These are phyloP conservation scores for Hippoglossus stenolepis DNA, from an alignment of 2,113 vertebrate species.

Conservation along the genomic window DNA sequence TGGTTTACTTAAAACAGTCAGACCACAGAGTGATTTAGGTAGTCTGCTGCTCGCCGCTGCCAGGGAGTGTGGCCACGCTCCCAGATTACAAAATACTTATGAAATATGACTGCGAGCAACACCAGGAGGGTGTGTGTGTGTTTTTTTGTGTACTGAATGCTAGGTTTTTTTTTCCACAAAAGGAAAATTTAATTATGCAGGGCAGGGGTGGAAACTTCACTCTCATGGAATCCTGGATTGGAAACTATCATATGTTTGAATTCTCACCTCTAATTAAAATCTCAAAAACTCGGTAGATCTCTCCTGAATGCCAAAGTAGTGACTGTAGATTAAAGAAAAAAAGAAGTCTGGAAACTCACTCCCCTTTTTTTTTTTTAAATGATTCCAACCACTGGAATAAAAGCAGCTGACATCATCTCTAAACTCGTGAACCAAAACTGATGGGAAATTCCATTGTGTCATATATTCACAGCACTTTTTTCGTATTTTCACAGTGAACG, in stretches of 20 bases:
- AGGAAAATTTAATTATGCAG: slow-evolving; percentile 31
- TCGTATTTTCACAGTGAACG: slow-evolving; percentile 43
- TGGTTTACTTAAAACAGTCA: slow-evolving; percentile 68
- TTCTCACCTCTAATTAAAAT: slow-evolving; percentile 72
- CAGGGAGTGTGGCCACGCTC: slow-evolving; percentile 60
- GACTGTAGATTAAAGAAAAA: slow-evolving; percentile 17
- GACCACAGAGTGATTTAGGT: slow-evolving; percentile 69
- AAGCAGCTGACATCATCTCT: slow-evolving; percentile 77
- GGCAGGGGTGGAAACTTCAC: slow-evolving; percentile 56
- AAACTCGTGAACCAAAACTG: slow-evolving; percentile 61
- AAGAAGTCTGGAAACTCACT: slow-evolving; percentile 73
- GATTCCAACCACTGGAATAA: slow-evolving; percentile 78
- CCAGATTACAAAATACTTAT: slow-evolving; percentile 67
- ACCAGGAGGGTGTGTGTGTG: slow-evolving; percentile 29
- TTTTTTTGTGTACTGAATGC: slow-evolving; percentile 31
- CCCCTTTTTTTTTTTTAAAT: slow-evolving; percentile 65
- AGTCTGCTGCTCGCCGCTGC: slow-evolving; percentile 54
- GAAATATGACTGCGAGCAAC: slow-evolving; percentile 63
- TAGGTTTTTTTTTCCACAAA: slow-evolving; percentile 55
- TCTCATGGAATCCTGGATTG: slow-evolving; percentile 33
- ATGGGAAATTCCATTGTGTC: slow-evolving; percentile 80
- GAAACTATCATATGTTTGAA: slow-evolving; percentile 64
- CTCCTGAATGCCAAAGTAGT: slow-evolving; percentile 54
- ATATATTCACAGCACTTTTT: slow-evolving; percentile 47
- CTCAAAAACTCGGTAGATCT: slow-evolving; percentile 51